Evolutionary conservation across 2,113 vertebrate species (phyloP), one percentile per base, ranked within the genome.

Genomic region (Gymnorhina tibicen): DNA sequence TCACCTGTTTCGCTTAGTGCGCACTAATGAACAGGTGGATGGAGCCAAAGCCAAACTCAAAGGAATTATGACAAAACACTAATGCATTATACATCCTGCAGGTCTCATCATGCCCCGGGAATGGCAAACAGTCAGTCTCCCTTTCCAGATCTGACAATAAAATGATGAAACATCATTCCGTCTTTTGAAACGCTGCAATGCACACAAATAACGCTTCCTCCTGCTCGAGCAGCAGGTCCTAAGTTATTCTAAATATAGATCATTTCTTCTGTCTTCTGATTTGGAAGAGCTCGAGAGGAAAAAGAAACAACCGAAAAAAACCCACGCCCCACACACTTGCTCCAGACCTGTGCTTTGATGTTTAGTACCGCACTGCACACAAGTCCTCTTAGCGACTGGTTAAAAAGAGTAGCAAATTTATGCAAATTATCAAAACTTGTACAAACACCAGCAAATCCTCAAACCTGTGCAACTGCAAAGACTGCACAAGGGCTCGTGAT

Each of bases 1-100:
- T 97, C 98, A 98, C 98, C 98, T 98, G 98, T 98, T 98, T 98
- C 97, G 96, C 98, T 98, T 97, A 97, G 77, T 88, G 87, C 62
- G 97, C 97, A 96, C 96, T 98, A 98, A 98, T 98, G 97, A 98
- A 97, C 98, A 98, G 98, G 98, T 98, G 98, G 96, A 98, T 94
- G 89, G 85, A 97, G 96, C 96, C 41, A 95, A 96, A 97, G 98
- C 97, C 98, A 98, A 98, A 98, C 88, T 97, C 97, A 97, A 98
- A 98, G 96, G 96, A 96, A 96, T 96, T 97, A 98, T 96, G 97
- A 97, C 74, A 97, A 87, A 97, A 97, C 83, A 97, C 85, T 75
- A 56, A 85, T 95, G 98, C 94, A 97, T 97, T 96, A 97, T 84
- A 82, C 95, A 94, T 94, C 95, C 94, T 97, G 85, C 98, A 97